phyloP scores from a whole-genome alignment of 2,113 vertebrate genomes.

The Nansenia antarctica region DNA sequence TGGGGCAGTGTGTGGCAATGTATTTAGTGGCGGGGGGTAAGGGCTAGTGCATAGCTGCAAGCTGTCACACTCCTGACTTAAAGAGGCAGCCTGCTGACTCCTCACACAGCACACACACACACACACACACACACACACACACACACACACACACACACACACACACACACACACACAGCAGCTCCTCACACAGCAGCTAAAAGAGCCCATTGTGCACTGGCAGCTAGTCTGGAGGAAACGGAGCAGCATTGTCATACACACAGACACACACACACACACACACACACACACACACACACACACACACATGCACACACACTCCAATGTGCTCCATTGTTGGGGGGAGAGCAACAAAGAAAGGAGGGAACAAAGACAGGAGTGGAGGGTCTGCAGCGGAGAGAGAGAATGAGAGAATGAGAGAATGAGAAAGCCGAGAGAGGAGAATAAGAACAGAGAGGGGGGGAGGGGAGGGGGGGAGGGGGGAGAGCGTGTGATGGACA shows the following conservation, averaged over 20 bases:
- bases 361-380: constrained; percentile 54
- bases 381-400: constrained; percentile 42
- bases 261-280: constrained; percentile 9
- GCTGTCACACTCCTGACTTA: constrained; percentile 70
- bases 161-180: constrained; percentile 28
- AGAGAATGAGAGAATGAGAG: constrained; percentile 26
- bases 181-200: constrained; percentile 24
- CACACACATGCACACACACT: constrained; percentile 9
- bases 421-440: constrained; percentile 27
- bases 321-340: constrained; percentile 52
- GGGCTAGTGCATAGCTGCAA: constrained; percentile 64
- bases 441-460: constrained; percentile 27
- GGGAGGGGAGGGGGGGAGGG: too few species aligned
- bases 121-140: constrained; percentile 2
- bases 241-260: constrained; percentile 54
- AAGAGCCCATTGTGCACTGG: constrained; percentile 51
- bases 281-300: constrained; percentile 18
- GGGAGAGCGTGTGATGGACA: constrained; percentile 51
- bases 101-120: constrained; percentile 7
- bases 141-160: constrained; percentile 28
- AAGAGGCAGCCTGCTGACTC: constrained; percentile 59
- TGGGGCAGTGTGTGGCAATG: constrained; percentile 37
- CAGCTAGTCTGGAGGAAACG: constrained; percentile 58
- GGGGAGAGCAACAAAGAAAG: constrained; percentile 49
- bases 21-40: constrained; percentile 51